These are phyloP conservation scores for Heliconius erato DNA, from an alignment of 2,888 invertebrate species.

Conservation along the genomic window DNA sequence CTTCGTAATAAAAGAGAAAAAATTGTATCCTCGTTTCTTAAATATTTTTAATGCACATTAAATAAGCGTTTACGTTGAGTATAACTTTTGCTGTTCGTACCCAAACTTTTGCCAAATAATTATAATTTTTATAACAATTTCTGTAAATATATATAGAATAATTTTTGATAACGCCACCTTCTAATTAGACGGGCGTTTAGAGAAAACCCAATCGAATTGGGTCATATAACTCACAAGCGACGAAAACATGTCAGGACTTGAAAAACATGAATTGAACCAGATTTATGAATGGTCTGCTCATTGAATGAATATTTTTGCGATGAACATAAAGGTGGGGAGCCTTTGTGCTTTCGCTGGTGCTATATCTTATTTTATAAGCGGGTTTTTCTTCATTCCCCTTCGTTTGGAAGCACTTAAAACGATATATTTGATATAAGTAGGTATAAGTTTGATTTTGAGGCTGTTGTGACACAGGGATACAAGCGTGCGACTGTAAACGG, in stretches of 20 bases:
- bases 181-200: constrained; percentile 1
- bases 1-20: no score
- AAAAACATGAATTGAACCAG: constrained; percentile 49
- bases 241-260: constrained; percentile 35
- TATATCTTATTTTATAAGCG: constrained; percentile 17
- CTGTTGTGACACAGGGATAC: background rate
- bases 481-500: background rate
- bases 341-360: constrained; percentile 5
- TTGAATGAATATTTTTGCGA: constrained; percentile 44
- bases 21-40: no score
- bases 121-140: background rate
- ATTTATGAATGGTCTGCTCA: constrained; percentile 51
- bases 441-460: background rate
- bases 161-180: background rate
- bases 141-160: background rate
- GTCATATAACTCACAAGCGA: constrained; percentile 17
- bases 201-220: constrained; percentile 17
- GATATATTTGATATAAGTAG: constrained; percentile 7
- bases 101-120: no score
- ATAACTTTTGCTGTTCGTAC: no score
- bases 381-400: background rate
- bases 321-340: background rate
- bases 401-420: constrained; percentile 11
- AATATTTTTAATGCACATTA: no score
- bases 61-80: background rate